Evolutionary conservation across 2,113 vertebrate genomes (phyloP).

Genomic region (Petrocephalus zakoni): DNA sequence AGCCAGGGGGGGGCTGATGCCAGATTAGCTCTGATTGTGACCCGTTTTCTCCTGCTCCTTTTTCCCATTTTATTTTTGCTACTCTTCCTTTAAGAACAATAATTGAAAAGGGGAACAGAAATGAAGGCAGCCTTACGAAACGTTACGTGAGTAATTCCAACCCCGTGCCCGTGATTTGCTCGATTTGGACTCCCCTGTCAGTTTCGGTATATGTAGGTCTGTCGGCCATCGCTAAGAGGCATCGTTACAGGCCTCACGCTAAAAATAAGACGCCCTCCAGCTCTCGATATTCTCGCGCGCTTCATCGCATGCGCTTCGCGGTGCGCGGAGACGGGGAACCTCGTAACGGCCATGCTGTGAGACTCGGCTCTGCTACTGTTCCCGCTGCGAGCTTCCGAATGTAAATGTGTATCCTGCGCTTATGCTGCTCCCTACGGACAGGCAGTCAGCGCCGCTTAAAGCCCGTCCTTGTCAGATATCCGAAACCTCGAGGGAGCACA

Average conservation of each 20-base stretch:
- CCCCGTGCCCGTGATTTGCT: background rate
- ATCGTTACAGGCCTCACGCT: background rate
- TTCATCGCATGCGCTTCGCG: background rate
- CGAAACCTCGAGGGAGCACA: background rate
- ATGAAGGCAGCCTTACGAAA: background rate
- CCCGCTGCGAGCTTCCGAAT: background rate
- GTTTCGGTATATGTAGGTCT: background rate
- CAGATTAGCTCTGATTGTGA: slow-evolving; percentile 4
- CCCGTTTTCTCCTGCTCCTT: background rate
- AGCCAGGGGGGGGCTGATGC: background rate
- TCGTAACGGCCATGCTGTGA: background rate
- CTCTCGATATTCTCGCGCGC: background rate
- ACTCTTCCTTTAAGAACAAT: background rate
- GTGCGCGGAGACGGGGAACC: background rate
- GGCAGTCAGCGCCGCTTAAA: background rate
- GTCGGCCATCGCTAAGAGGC: background rate
- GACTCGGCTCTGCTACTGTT: background rate
- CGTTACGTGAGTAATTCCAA: background rate
- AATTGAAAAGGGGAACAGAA: slow-evolving; percentile 1
- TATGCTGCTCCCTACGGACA: background rate
- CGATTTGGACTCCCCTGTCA: background rate
- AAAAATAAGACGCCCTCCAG: background rate
- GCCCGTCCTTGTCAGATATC: background rate
- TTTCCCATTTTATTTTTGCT: background rate
- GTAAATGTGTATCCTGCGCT: background rate